Percentiles rank a stretch among this genome's conserved stretches.
phyloP scores from a whole-genome alignment of 92 coral and sea anemone species.

The Epizoanthus illoricatus region DNA sequence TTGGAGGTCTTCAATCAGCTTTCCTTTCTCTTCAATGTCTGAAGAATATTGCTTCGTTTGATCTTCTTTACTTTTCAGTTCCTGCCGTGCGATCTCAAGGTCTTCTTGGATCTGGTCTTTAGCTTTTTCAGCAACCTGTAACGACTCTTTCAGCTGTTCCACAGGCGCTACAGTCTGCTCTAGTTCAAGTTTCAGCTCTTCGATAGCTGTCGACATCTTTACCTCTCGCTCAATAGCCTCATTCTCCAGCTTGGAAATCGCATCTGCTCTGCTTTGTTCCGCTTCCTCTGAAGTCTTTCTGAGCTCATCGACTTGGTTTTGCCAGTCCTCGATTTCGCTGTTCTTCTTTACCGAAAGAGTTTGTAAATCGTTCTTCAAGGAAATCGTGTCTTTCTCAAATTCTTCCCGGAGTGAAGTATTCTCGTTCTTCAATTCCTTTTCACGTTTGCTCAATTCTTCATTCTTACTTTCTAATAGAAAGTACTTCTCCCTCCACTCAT shows the following conservation, averaged over 20 bases:
- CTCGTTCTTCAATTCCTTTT: constrained; percentile 32
- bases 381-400: constrained; percentile 17
- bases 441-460: constrained; percentile 38
- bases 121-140: constrained; percentile 35
- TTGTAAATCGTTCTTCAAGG: constrained; percentile 38
- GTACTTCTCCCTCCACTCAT: constrained; percentile 23
- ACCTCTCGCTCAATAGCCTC: constrained; percentile 39
- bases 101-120: constrained; percentile 36
- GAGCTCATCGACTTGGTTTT: constrained; percentile 38
- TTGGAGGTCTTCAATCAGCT: constrained; percentile 59
- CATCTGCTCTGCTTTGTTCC: constrained; percentile 25
- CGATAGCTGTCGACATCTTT: constrained; percentile 32
- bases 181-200: constrained; percentile 38
- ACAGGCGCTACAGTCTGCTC: constrained; percentile 42
- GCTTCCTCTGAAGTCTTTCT: constrained; percentile 24
- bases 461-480: constrained; percentile 31
- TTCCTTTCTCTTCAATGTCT: constrained; percentile 59
- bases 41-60: constrained; percentile 43
- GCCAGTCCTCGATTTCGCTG: constrained; percentile 25
- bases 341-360: constrained; percentile 19
- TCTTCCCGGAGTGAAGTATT: neutral
- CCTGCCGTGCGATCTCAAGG: constrained; percentile 26
- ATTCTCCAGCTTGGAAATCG: constrained; percentile 17
- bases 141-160: constrained; percentile 37
- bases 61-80: constrained; percentile 48